Evolutionary conservation across 35 echinoderm and acorn worm species (phyloP), one percentile per base, ranked within the genome.

Genomic region (Eucidaris tribuloides): DNA sequence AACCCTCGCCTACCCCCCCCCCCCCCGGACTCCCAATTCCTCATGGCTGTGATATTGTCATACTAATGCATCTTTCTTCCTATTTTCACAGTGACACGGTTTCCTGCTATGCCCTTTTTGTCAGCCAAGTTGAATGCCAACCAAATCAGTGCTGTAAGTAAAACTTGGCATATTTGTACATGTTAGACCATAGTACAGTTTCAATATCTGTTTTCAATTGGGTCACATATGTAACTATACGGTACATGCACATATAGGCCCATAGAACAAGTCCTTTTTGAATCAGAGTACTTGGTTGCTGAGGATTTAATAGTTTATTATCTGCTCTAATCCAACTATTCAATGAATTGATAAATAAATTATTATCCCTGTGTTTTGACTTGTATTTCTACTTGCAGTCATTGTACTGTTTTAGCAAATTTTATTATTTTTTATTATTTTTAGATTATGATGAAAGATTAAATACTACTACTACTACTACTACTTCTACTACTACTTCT

Each of bases 41-140:
- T n/a, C n/a, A n/a, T n/a, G n/a, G n/a, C n/a, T n/a, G n/a, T n/a
- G n/a, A n/a, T n/a, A n/a, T n/a, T n/a, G n/a, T n/a, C n/a, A n/a
- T n/a, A n/a, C n/a, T n/a, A n/a, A n/a, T n/a, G n/a, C n/a, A n/a
- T n/a, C n/a, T n/a, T n/a, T n/a, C n/a, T n/a, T n/a, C n/a, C n/a
- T n/a, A n/a, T n/a, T n/a, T n/a, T n/a, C n/a, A 37, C 38, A 87
- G 85, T 87, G 45, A 87, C 85, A 3, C 70, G 77, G 2, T 79
- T 87, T 34, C 85, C 85, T 79, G 85, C 85, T 30, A 58, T 87
- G 55, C 85, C 85, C 37, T 28, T 1, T n/a, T 11, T 74, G 37
- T 74, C 68, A 44, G 68, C 68, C 20, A 74, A 74, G 36, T 18
- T 74, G 37, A 74, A 74, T 25, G 68, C 37, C n/a, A 74, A 42